phyloP scores from a whole-genome alignment of 1,140 invertebrate species.

The Propsilocerus akamusi region DNA sequence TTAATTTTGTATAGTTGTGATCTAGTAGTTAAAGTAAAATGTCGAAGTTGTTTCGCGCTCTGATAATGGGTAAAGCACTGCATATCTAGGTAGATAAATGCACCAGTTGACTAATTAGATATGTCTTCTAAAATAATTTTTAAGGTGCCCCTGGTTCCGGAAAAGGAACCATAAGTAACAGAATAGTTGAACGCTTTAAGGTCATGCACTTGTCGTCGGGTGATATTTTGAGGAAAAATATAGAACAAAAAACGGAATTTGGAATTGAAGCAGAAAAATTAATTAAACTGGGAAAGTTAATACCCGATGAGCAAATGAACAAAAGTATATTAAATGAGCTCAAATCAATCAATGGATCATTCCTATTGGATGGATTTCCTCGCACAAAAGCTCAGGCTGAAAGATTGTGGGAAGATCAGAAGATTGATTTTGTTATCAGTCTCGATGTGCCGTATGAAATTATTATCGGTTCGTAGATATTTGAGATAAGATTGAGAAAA shows the following conservation, averaged over 20 bases:
- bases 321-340: slow-evolving; percentile 65
- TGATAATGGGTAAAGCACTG: slow-evolving; percentile 20
- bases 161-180: slow-evolving; percentile 81
- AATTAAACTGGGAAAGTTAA: slow-evolving; percentile 62
- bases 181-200: slow-evolving; percentile 74
- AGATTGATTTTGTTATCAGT: slow-evolving; percentile 69
- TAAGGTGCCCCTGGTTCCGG: slow-evolving; percentile 20
- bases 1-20: too few relatives aligned
- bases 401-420: slow-evolving; percentile 42
- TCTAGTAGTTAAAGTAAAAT: slow-evolving; percentile 17
- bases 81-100: slow-evolving; percentile 15
- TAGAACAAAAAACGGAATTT: slow-evolving; percentile 51
- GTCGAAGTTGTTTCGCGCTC: slow-evolving; percentile 22
- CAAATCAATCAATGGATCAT: slow-evolving; percentile 39
- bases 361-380: slow-evolving; percentile 90
- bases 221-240: slow-evolving; percentile 70
- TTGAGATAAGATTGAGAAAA: too few relatives aligned
- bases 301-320: slow-evolving; percentile 78
- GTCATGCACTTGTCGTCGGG: slow-evolving; percentile 83
- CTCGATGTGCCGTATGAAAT: slow-evolving; percentile 78
- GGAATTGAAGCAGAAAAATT: slow-evolving; percentile 61
- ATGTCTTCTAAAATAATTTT: too few relatives aligned
- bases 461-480: slow-evolving; percentile 47
- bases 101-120: too few relatives aligned
- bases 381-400: slow-evolving; percentile 72